Evolutionary conservation across 2,888 invertebrate species (phyloP).

Genomic region (Synergus laeviventris): DNA sequence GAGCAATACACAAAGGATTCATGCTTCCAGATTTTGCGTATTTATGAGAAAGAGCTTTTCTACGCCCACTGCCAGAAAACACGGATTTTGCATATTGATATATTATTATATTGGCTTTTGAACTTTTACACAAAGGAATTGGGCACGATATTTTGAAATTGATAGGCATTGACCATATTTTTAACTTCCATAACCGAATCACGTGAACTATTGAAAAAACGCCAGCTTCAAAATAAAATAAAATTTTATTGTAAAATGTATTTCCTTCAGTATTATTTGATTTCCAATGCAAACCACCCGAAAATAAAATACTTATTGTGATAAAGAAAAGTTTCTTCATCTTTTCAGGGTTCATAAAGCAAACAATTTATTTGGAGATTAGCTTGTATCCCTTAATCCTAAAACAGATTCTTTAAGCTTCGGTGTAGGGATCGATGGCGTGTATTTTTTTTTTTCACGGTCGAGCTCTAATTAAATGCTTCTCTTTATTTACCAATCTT

Average conservation of each 20-base stretch:
- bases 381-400: conserved; percentile 3
- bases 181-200: not conserved
- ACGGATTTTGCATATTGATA: not conserved
- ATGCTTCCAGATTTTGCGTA: not conserved
- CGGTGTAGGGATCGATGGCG: no score
- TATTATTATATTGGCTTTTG: not conserved
- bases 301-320: not conserved
- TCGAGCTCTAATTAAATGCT: no score
- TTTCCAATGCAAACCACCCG: not conserved
- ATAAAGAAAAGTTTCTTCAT: not conserved
- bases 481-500: no score
- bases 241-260: no score
- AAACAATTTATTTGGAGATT: conserved; percentile 24
- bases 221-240: not conserved
- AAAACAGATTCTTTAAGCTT: no score
- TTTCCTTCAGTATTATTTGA: not conserved
- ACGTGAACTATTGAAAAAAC: not conserved
- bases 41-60: no score
- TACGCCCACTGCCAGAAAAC: not conserved
- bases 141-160: not conserved
- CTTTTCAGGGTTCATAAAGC: not conserved
- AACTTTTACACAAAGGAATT: not conserved
- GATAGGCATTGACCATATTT: not conserved
- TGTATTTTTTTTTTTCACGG: no score
- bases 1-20: not conserved